Conservation (phyloP, 2,113 vertebrate species). For the Elanoides forficatus region DNA sequence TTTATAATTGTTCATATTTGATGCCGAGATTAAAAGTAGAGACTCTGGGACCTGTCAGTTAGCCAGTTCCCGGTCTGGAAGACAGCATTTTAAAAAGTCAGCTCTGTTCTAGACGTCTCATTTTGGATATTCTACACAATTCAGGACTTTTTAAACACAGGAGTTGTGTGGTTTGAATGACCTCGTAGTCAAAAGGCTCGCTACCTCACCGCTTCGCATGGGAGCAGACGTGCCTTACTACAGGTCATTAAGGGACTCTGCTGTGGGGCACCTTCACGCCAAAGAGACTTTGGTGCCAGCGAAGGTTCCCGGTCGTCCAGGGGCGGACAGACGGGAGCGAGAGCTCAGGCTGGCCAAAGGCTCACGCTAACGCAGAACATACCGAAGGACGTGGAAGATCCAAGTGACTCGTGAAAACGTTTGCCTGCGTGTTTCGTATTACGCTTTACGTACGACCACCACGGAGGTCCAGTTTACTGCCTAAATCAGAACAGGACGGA, state of each 20-base stretch:
- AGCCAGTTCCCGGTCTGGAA: background rate
- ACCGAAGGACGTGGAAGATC: accelerated
- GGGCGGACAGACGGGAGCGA: background rate
- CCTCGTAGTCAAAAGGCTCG: background rate
- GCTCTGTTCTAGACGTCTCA: background rate
- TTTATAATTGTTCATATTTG: background rate
- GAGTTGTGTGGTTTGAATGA: background rate
- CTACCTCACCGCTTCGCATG: accelerated
- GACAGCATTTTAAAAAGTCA: accelerated
- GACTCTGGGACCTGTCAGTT: background rate
- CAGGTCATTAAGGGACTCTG: accelerated
- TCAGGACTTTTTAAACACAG: background rate
- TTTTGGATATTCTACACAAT: background rate
- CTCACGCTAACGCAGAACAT: accelerated
- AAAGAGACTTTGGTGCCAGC: accelerated
- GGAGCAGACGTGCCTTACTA: accelerated
- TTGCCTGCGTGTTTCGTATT: accelerated
- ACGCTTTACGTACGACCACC: accelerated
- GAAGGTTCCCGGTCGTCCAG: no score
- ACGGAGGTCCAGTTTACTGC: background rate
- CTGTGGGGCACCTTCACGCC: background rate
- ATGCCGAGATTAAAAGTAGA: background rate
- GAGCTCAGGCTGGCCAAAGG: background rate
- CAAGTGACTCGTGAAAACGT: no score
- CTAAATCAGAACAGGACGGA: accelerated